Evolutionary conservation across 2,888 invertebrate species (phyloP), one percentile per base, ranked within the genome.

Genomic region (Barypeithes pellucidus): DNA sequence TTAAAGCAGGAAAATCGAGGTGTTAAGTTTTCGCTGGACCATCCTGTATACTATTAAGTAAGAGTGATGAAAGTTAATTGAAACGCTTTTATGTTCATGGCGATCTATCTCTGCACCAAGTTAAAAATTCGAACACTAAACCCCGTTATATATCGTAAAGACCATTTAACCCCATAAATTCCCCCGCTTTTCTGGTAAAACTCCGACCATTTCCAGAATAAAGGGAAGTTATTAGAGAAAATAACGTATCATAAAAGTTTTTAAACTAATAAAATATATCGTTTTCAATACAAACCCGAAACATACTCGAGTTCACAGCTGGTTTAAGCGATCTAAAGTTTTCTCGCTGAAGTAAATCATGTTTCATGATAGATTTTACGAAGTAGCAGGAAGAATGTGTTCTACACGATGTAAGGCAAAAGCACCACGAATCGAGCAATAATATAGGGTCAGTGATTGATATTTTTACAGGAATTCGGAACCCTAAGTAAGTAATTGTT

Each of bases 211-310:
- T 60, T 22, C 24, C 14, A 57, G 67, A 60, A 67, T 67, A 67
- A 67, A 59, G 47, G 33, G 57, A 67, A 67, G 57, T 67, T 67
- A 67, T 67, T 67, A 67, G 50, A 67, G 59, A 60, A 50, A 67
- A 67, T 67, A 67, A 59, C 67, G 43, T 59, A 67, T 67, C 59
- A 67, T 67, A 67, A 67, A 67, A 67, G 67, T 67, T 67, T 67
- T 67, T 67, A 67, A 59, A 33, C 67, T 67, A 67, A 67, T 67
- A 67, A 67, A 67, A 67, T 67, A 67, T 67, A 67, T 67, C 67
- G 67, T 45, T 59, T 67, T 43, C 67, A 67, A 67, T 67, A 67
- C 67, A 67, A 60, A 67, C 59, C 33, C 22, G 45, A 67, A 67
- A 67, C 43, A 43, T 67, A 59, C 43, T 60, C 43, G 29, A 24